phyloP scores from a whole-genome alignment of 2,113 vertebrate species.

The Epinephelus moara region DNA sequence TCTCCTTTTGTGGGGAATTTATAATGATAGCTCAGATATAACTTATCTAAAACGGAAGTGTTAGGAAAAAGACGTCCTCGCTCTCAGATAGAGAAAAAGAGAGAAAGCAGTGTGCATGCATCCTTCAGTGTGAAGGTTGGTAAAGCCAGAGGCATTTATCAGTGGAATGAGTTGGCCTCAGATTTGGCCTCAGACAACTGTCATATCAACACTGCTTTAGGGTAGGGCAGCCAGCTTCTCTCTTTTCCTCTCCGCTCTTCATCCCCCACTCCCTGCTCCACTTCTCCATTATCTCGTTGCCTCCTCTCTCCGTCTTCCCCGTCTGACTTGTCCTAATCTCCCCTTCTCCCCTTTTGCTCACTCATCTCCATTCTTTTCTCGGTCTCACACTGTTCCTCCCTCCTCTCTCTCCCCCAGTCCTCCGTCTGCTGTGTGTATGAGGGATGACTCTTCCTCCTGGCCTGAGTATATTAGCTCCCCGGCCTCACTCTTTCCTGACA shows the following conservation, averaged over 20 bases:
- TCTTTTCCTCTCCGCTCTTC: slow-evolving; percentile 34
- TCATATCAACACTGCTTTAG: slow-evolving; percentile 67
- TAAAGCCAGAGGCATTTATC: slow-evolving; percentile 74
- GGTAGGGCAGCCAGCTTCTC: slow-evolving; percentile 55
- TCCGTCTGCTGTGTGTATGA: slow-evolving; percentile 62
- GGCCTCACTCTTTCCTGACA: slow-evolving; percentile 76
- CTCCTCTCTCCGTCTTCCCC: slow-evolving; percentile 49
- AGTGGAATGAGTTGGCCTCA: slow-evolving; percentile 71
- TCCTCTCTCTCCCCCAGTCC: slow-evolving; percentile 35
- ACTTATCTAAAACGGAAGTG: slow-evolving; percentile 52
- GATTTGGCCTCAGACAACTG: slow-evolving; percentile 72
- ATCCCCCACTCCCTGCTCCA: slow-evolving; percentile 46
- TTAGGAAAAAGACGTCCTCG: slow-evolving; percentile 25
- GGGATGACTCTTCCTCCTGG: slow-evolving; percentile 75
- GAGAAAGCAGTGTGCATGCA: slow-evolving; percentile 34
- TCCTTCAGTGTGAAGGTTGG: slow-evolving; percentile 66
- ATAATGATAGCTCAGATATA: slow-evolving; percentile 24
- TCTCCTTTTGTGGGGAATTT: slow-evolving; percentile 16
- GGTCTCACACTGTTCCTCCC: slow-evolving; percentile 40
- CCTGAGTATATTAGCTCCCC: slow-evolving; percentile 70
- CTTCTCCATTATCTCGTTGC: slow-evolving; percentile 64
- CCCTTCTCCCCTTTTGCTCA: slow-evolving; percentile 24
- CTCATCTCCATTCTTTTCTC: slow-evolving; percentile 60
- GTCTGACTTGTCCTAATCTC: slow-evolving; percentile 64
- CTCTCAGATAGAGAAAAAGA: slow-evolving; percentile 17